phyloP scores from a whole-genome alignment of 2,888 invertebrate genomes.

The Amphipoea oculea region DNA sequence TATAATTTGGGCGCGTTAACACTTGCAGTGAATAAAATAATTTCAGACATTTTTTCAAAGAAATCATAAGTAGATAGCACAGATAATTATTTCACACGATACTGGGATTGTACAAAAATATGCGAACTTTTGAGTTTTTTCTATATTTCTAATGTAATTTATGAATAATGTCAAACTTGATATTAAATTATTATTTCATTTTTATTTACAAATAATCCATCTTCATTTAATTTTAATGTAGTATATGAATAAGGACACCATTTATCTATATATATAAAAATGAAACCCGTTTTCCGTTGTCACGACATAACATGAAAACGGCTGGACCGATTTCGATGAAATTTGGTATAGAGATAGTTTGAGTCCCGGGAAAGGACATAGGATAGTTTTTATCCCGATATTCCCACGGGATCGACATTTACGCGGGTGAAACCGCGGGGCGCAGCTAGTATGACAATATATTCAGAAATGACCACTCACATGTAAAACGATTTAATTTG shows the following conservation, averaged over 20 bases:
- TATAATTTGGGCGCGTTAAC: conserved; percentile 3
- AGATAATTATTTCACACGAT: conserved; percentile 23
- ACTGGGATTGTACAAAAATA: conserved; percentile 28
- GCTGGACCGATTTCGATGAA: too few relatives aligned
- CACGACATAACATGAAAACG: too few relatives aligned
- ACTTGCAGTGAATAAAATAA: conserved; percentile 16
- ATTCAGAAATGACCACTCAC: conserved; percentile 36
- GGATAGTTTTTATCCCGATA: too few relatives aligned
- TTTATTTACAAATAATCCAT: conserved; percentile 58
- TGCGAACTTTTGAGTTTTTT: conserved; percentile 1
- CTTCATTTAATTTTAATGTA: conserved; percentile 26
- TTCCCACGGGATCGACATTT: too few relatives aligned
- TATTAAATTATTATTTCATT: conserved; percentile 60
- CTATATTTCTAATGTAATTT: conserved; percentile 16
- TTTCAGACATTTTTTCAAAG: conserved; percentile 2
- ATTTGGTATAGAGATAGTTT: too few relatives aligned
- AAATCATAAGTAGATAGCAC: conserved; percentile 13
- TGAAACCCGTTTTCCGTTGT: too few relatives aligned
- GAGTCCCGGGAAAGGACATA: too few relatives aligned
- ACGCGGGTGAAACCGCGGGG: too few relatives aligned
- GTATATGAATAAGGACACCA: conserved; percentile 30
- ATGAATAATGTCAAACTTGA: conserved; percentile 51
- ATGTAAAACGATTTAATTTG: conserved; percentile 50
- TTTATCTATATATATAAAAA: too few relatives aligned
- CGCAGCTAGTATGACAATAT: conserved; percentile 43